phyloP scores from a whole-genome alignment of 2,888 invertebrate genomes.

The Eupithecia abbreviata region DNA sequence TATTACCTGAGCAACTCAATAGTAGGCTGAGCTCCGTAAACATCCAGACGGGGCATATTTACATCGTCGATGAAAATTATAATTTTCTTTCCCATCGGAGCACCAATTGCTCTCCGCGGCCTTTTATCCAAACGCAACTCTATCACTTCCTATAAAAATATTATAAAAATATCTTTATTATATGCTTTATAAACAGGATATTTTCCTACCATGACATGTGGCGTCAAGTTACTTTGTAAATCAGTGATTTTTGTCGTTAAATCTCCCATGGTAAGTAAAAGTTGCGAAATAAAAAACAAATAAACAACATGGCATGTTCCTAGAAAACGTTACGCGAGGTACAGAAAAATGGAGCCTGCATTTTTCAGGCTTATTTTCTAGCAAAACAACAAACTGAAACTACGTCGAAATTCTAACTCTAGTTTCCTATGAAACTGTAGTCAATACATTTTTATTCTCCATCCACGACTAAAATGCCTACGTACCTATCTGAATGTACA shows the following conservation, averaged over 20 bases:
- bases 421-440: neutral
- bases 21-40: constrained; percentile 96
- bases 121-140: constrained; percentile 93
- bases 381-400: neutral
- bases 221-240: neutral
- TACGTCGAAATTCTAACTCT: neutral
- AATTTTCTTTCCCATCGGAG: constrained; percentile 91
- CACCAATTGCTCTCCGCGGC: constrained; percentile 90
- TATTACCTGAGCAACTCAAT: constrained; percentile 92
- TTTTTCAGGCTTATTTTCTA: neutral
- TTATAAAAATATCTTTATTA: neutral
- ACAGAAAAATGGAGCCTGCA: neutral
- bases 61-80: constrained; percentile 95
- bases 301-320: neutral
- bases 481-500: no score
- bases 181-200: neutral
- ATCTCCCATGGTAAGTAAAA: no score
- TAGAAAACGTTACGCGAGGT: neutral
- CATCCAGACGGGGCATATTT: constrained; percentile 94
- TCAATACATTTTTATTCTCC: no score
- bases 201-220: neutral
- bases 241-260: no score
- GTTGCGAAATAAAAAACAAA: no score
- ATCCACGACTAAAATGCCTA: neutral
- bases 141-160: constrained; percentile 87